These are phyloP conservation scores for Eristalis arbustorum DNA, from an alignment of 2,888 invertebrate genomes.

Conservation along the genomic window DNA sequence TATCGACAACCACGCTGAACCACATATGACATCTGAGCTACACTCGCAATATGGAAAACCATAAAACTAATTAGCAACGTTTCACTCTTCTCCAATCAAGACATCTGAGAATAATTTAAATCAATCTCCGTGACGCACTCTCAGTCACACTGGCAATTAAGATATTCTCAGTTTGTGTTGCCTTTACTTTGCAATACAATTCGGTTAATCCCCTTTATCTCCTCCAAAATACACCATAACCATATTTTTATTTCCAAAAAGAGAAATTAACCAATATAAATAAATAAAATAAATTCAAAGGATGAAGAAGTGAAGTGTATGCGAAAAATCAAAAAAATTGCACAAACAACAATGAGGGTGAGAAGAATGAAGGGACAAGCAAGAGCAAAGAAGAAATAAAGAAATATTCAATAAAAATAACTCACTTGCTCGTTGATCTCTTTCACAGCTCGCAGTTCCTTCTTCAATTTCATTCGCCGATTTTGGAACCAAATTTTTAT, in stretches of 20 bases:
- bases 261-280: constrained; percentile 56
- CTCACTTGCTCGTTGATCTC: constrained; percentile 93
- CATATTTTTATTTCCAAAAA: constrained; percentile 48
- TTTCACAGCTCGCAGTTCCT: constrained; percentile 95
- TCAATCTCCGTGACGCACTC: constrained; percentile 62
- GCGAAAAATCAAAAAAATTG: background rate
- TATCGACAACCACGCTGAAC: background rate
- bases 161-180: constrained; percentile 25
- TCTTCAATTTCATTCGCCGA: constrained; percentile 97
- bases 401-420: constrained; percentile 53
- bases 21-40: background rate
- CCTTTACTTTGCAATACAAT: constrained; percentile 22
- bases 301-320: background rate
- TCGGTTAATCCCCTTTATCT: constrained; percentile 59
- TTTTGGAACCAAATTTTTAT: constrained; percentile 99
- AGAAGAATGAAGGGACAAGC: background rate
- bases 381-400: background rate
- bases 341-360: background rate
- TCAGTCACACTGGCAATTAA: constrained; percentile 33
- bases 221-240: constrained; percentile 42
- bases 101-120: constrained; percentile 40
- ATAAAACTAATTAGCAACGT: constrained; percentile 8
- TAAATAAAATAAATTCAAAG: constrained; percentile 49
- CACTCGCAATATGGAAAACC: background rate
- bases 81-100: background rate